phyloP scores from a whole-genome alignment of 2,797 vertebrate genomes.

The Poeciliopsis presidionis region DNA sequence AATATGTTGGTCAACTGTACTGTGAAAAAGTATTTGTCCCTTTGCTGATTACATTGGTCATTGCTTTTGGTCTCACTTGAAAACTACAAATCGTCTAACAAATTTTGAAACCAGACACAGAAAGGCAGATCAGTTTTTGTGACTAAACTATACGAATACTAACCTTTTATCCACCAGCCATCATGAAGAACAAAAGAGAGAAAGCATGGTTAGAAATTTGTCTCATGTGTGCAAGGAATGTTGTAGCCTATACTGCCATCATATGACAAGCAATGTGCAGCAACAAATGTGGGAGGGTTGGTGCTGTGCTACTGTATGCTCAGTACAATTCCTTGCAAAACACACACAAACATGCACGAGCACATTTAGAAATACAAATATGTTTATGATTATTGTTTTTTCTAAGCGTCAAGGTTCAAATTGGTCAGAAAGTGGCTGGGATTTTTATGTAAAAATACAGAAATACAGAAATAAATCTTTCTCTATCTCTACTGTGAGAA shows the following conservation, averaged over 20 bases:
- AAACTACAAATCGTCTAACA: neutral
- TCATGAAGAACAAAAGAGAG: neutral
- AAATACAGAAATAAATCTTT: neutral
- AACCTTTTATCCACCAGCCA: neutral
- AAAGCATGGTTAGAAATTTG: neutral
- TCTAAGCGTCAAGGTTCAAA: neutral
- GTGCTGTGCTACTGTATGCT: neutral
- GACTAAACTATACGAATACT: neutral
- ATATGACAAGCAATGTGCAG: neutral
- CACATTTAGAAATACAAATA: neutral
- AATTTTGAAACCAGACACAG: neutral
- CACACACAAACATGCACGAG: too few species aligned
- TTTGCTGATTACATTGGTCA: neutral
- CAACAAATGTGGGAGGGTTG: neutral
- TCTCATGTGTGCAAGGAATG: neutral
- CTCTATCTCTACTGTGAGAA: neutral
- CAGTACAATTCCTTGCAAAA: neutral
- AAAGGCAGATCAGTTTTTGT: neutral
- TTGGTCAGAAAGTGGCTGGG: neutral
- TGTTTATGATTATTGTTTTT: neutral
- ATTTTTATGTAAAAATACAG: neutral
- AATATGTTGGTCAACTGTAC: neutral
- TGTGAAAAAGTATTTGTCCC: neutral
- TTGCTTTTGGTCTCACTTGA: neutral
- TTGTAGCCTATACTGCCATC: neutral